phyloP scores from a whole-genome alignment of 2,797 vertebrate genomes.

The Erithacus rubecula region DNA sequence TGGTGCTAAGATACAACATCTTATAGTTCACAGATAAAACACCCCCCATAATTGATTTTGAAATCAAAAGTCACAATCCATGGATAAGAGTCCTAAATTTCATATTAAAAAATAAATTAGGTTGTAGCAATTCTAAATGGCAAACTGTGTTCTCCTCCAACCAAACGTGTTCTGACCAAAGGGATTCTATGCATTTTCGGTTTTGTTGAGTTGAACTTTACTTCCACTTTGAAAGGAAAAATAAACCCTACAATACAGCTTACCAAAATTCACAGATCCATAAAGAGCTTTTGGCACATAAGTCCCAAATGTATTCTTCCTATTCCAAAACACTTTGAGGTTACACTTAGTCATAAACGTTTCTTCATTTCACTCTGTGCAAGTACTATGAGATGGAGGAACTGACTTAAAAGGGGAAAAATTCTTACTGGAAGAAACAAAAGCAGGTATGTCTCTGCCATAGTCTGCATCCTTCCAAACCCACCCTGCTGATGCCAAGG shows the following conservation, averaged over 20 bases:
- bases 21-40: slow-evolving; percentile 37
- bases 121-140: slow-evolving; percentile 24
- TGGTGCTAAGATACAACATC: slow-evolving; percentile 60
- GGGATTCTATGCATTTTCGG: background rate
- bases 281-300: accelerated
- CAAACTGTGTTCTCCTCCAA: slow-evolving; percentile 17
- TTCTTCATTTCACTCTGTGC: background rate
- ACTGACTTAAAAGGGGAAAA: background rate
- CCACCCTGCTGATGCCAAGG: background rate
- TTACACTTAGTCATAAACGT: background rate
- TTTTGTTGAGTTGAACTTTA: background rate
- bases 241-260: background rate
- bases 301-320: background rate
- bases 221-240: background rate
- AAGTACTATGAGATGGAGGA: background rate
- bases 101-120: slow-evolving; percentile 37
- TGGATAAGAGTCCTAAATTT: slow-evolving; percentile 13
- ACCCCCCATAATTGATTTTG: slow-evolving; percentile 38
- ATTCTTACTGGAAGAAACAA: background rate
- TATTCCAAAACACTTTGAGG: background rate
- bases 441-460: background rate
- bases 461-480: background rate
- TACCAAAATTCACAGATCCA: background rate
- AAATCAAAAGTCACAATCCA: slow-evolving; percentile 53
- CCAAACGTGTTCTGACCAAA: background rate